phyloP scores from a whole-genome alignment of 2,113 vertebrate species.

The Tupaia tana region DNA sequence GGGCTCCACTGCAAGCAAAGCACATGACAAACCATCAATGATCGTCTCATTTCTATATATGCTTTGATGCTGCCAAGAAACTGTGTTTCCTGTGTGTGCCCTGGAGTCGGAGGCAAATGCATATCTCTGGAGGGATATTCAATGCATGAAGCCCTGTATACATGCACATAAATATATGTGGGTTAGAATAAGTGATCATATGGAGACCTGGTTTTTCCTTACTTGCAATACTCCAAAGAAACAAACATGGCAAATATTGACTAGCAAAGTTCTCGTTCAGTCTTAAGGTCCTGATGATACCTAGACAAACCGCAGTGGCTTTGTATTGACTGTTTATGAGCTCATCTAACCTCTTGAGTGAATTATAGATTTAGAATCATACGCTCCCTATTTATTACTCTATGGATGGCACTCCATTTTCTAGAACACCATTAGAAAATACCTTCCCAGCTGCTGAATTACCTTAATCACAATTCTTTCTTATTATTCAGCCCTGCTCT shows the following conservation, averaged over 20 bases:
- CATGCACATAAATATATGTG: neutral
- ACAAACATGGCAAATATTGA: neutral
- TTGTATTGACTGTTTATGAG: neutral
- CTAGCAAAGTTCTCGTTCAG: neutral
- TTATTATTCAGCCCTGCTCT: conserved; percentile 29
- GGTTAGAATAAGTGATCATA: conserved; percentile 4
- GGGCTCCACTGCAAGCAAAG: neutral
- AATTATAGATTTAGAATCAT: conserved; percentile 62
- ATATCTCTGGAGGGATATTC: neutral
- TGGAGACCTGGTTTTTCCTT: neutral
- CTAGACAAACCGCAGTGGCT: conserved; percentile 43
- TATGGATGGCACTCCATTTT: conserved; percentile 12
- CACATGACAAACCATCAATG: neutral
- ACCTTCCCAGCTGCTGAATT: neutral
- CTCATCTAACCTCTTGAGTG: conserved; percentile 49
- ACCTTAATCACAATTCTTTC: conserved; percentile 57
- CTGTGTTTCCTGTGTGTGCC: neutral
- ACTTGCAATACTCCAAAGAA: conserved; percentile 28
- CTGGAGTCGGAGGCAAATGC: neutral
- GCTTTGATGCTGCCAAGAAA: conserved; percentile 10
- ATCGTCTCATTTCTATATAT: neutral
- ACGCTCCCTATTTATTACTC: conserved; percentile 49
- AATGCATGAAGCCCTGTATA: neutral
- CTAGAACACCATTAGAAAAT: neutral
- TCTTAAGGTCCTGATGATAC: neutral